Evolutionary conservation across 1,140 invertebrate genomes (phyloP), one percentile per base, ranked within the genome.

Genomic region (Alviniconcha marisindica): DNA sequence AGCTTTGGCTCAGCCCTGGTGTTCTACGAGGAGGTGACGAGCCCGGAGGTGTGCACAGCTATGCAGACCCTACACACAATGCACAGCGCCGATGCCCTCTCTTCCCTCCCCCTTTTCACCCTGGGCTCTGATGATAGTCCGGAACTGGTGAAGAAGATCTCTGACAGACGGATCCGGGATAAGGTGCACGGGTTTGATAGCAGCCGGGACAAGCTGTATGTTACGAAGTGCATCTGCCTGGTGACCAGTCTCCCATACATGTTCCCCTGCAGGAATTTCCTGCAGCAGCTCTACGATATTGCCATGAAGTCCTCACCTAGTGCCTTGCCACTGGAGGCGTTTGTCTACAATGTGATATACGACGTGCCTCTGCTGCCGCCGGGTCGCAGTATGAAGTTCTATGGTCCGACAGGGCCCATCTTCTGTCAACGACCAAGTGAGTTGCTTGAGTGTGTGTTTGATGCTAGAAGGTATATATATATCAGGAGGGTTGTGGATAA

Each of bases 11-110:
- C 98, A 91, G 97, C 97, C 88, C 95, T 98, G 82, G 96, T 98
- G 21, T 99, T 99, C 93, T 99, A 97, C 94, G 98, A 99, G 94
- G 97, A 98, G 94, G 97, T 98, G 86, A 95, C 95, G 76, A 97
- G 98, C 92, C 94, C 95, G 74, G 97, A 98, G 92, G 98, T 99
- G 87, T 98, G 97, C 92, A 96, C 95, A 86, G 97, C 98, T 54
- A 98, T 99, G 95, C 97, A 98, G 93, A 98, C 97, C 12, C 94
- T 99, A 76, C 97, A 98, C 94, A 96, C 96, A 85, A 98, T 98
- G 97, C 97, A 97, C 92, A 95, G 97, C 84, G 97, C 97, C 18
- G 97, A 98, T 74, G 82, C 86, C 66, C 54, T 80, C 44, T 51
- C 83, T 60, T 85, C 87, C 5, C 76, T 83, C n/a, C 82, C 86